Percentiles rank a stretch among this genome's conserved stretches.
Conservation (phyloP, 1,140 invertebrate genomes). For the Lineus longissimus region DNA sequence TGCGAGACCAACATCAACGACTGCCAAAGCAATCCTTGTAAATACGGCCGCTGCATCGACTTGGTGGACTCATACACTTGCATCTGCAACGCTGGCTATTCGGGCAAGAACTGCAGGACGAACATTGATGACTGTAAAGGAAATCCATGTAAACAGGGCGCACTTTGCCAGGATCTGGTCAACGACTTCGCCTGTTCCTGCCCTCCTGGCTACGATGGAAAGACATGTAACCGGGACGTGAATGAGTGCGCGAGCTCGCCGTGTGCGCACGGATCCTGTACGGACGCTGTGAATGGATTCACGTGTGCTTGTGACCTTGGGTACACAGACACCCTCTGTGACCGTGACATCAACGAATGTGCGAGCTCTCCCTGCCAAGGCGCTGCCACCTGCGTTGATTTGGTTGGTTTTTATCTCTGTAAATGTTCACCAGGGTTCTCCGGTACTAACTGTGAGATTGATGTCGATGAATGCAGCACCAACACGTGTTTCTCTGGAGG, state of each 20-base stretch:
- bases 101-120: conserved; percentile 75
- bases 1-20: no score
- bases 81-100: conserved; percentile 38
- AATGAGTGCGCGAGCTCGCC: no score
- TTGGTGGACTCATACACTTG: no score
- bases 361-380: conserved; percentile 49
- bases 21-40: no score
- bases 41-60: no score
- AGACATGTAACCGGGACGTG: no score
- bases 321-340: not conserved
- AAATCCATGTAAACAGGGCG: conserved; percentile 76
- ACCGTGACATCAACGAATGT: conserved; percentile 9
- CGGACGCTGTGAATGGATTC: not conserved
- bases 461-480: no score
- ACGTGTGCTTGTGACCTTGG: not conserved
- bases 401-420: conserved; percentile 62
- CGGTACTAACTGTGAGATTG: conserved; percentile 19
- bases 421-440: conserved; percentile 62
- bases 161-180: conserved; percentile 75
- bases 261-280: no score
- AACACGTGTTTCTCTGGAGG: no score
- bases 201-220: no score
- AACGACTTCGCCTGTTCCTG: conserved; percentile 81
- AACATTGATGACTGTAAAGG: conserved; percentile 69
- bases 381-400: conserved; percentile 59